These are phyloP conservation scores for Leptonema lineaticorne DNA, from an alignment of 1,140 invertebrate genomes.

Conservation along the genomic window DNA sequence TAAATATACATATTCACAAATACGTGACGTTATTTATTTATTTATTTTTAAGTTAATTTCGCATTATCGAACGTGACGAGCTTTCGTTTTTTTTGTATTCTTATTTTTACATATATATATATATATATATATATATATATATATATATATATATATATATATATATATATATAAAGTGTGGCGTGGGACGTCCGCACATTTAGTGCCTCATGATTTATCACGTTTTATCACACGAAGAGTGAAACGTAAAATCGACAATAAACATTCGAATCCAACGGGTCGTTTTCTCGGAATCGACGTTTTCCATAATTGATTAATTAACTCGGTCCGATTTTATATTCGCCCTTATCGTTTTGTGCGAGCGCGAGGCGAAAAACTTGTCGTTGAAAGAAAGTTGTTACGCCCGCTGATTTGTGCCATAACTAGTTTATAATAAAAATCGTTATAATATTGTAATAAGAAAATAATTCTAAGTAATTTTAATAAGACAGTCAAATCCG, in stretches of 20 bases:
- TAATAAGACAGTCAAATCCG: no score
- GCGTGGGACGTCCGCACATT: conserved; percentile 8
- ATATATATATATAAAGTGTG: neutral
- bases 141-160: no score
- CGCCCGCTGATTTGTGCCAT: no score
- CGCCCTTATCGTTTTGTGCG: no score
- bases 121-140: no score
- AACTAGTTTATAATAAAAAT: no score
- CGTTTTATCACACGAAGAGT: conserved; percentile 9
- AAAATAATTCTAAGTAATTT: no score
- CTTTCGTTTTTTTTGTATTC: neutral
- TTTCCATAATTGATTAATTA: conserved; percentile 22
- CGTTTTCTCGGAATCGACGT: conserved; percentile 21
- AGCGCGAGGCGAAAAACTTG: no score
- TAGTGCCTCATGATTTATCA: conserved; percentile 17
- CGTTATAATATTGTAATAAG: no score
- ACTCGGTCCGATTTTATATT: neutral
- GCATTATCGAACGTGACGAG: neutral
- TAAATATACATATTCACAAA: neutral
- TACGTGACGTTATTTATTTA: no score
- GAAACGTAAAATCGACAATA: conserved; percentile 23
- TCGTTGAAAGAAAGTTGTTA: no score
- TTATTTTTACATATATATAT: no score
- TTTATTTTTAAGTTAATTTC: neutral
- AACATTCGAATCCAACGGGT: conserved; percentile 21